Evolutionary conservation across 2,113 vertebrate species (phyloP), one percentile per base, ranked within the genome.

Genomic region (Ailuropoda melanoleuca): DNA sequence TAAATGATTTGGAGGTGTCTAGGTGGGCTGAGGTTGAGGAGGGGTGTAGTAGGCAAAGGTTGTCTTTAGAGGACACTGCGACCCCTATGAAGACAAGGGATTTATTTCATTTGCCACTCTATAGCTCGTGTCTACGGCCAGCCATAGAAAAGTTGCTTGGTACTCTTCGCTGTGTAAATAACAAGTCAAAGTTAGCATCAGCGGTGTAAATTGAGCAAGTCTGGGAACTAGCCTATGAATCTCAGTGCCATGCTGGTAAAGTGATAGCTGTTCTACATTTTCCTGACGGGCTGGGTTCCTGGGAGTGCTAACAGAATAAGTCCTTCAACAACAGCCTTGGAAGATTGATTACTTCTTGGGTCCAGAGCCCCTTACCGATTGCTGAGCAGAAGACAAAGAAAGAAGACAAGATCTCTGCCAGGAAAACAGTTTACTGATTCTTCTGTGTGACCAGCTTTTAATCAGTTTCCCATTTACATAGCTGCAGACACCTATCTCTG

Each of bases 341-440:
- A 68, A 88, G 53, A 93, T 11, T 19, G 48, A 92, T 96, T 58
- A 50, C 88, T 86, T 64, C 68, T 90, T 80, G 37, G 24, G 14
- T 58, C 56, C 34, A 64, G 34, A 87, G 64, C 39, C 48, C 34
- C 93, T 91, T 91, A 31, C 50, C 92, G 66, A 80, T 84, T 81
- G 72, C 66, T 78, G 39, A 89, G 84, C 39, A 92, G 50, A 87
- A 72, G 74, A 87, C 55, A 96, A 81, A 89, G 64, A 84, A 93
- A 39, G 14, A 68, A 74, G 75, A 83, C 26, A 68, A 90, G 56
- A 85, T 92, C 56, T 84, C 37, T 81, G 48, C 43, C 89, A 58
- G 78, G 13, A 62, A 56, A 95, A 82, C 48, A 64, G 24, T 80
- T 90, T 34, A 17, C 78, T 48, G 55, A 95, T 43, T 83, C 21